Conservation (phyloP, 2,888 invertebrate species). For the Heteromyza rotundicornis region DNA sequence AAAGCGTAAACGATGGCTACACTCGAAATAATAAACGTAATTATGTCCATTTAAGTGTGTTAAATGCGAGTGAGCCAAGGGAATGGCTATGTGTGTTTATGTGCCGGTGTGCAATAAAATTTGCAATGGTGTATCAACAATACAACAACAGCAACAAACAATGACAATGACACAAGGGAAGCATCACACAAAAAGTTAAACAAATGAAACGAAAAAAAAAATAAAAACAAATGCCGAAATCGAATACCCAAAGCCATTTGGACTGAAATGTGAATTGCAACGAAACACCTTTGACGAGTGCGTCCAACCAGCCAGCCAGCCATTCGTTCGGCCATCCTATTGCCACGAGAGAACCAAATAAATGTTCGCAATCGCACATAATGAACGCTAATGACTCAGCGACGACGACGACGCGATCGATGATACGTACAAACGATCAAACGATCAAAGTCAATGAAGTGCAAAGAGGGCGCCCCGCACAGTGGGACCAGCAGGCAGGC, state of each 20-base stretch:
- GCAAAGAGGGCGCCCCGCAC: slow-evolving; percentile 12
- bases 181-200: slow-evolving; percentile 21
- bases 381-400: too few relatives aligned
- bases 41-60: slow-evolving; percentile 25
- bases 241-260: too few relatives aligned
- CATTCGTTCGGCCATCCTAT: too few relatives aligned
- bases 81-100: neutral
- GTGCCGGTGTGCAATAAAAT: slow-evolving; percentile 10
- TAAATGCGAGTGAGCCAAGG: neutral
- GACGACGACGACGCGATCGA: too few relatives aligned
- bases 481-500: neutral
- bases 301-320: neutral
- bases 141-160: neutral
- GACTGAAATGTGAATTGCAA: neutral
- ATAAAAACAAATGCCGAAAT: too few relatives aligned
- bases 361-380: too few relatives aligned
- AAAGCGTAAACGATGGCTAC: slow-evolving; percentile 28
- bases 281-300: neutral
- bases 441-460: slow-evolving; percentile 34
- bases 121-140: slow-evolving; percentile 23
- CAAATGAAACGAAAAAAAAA: slow-evolving; percentile 19
- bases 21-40: slow-evolving; percentile 31
- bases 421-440: too few relatives aligned
- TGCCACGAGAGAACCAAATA: too few relatives aligned
- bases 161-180: slow-evolving; percentile 15